Evolutionary conservation across 2,797 vertebrate species (phyloP), one percentile per base, ranked within the genome.

Genomic region (Masticophis lateralis): DNA sequence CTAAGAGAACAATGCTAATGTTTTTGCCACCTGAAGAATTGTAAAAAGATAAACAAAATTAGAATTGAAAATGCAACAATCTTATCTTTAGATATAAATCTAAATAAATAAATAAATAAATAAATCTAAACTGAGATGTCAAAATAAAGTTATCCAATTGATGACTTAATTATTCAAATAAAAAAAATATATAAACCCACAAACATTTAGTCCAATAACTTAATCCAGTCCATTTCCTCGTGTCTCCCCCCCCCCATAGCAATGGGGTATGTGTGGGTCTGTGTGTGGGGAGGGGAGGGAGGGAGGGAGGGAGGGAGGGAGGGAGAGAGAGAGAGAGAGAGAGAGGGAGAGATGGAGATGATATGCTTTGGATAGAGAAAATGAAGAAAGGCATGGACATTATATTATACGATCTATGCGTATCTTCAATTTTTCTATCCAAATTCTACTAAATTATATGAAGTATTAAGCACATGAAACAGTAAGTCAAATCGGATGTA

Each of bases 161-260:
- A 92, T 66, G 2, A 89, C 69, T 92, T 93, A 91, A 93, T 60
- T 94, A 95, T 55, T 25, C 90, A 6, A 90, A 1, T 14, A 95
- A 89, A 89, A 28, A 32, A 28, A 90, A 22, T 88, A 60, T 20
- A n/a, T n/a, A n/a, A 57, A 59, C 43, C 83, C 94, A 25, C 11
- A 74, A 88, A 60, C 9, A 79, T 59, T 27, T 60, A 91, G 57
- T n/a, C 51, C 43, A 90, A 79, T 57, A 8, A n/a, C 8, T 53
- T 86, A 13, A 83, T 56, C 60, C 13, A 66, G 28, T 47, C 32
- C 88, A 86, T 13, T 27, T 63, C 20, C 27, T 16, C n/a, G 27
- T n/a, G n/a, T 69, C 66, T n/a, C 16, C 6, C 0, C 16, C 0
- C 53, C 55, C 6, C 14, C 5, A 69, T 32, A 32, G n/a, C 13